These are phyloP conservation scores for Cyanoliseus patagonus DNA, from an alignment of 2,113 vertebrate species.

Conservation along the genomic window DNA sequence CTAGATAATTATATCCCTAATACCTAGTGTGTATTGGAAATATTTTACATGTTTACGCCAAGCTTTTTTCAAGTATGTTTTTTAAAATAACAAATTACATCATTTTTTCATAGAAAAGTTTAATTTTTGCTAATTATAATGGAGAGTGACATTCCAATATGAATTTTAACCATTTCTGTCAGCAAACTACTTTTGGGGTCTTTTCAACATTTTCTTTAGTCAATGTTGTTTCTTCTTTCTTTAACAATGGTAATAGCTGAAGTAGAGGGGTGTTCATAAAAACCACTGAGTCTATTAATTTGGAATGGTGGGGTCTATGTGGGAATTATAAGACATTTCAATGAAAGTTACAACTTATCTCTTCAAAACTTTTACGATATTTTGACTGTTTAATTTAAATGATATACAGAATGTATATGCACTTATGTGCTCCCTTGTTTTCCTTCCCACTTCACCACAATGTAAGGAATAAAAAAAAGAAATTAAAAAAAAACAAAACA, in stretches of 20 bases:
- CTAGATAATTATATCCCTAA: not conserved
- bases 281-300: not conserved
- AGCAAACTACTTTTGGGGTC: fast-evolving
- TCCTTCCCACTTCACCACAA: not conserved
- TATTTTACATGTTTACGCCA: not conserved
- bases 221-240: not conserved
- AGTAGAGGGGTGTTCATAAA: not conserved
- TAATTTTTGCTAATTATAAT: not conserved
- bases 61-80: not conserved
- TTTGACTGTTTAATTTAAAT: not conserved
- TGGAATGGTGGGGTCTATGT: not conserved
- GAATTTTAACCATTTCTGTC: not conserved
- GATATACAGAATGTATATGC: not conserved
- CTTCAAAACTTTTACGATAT: not conserved
- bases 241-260: not conserved
- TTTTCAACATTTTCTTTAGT: not conserved
- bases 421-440: not conserved
- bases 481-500: fast-evolving
- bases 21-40: not conserved
- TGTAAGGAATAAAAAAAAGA: not conserved
- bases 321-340: not conserved
- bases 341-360: not conserved
- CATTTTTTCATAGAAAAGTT: not conserved
- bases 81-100: not conserved
- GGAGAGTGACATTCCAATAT: not conserved